phyloP scores from a whole-genome alignment of 2,888 invertebrate species.

The Pycnomerus fuliginosus region DNA sequence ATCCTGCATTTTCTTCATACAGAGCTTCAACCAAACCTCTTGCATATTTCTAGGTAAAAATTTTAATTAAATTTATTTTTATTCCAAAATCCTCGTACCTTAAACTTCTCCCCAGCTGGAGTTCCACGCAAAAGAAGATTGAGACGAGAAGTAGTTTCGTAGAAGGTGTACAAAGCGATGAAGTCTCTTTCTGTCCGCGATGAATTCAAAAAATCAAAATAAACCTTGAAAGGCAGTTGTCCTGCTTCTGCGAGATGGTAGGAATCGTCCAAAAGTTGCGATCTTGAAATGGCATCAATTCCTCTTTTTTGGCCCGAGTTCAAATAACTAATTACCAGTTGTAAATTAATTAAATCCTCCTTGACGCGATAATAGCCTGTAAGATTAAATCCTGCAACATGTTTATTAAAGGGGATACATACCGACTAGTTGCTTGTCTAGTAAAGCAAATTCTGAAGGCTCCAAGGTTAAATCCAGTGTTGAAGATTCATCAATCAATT shows the following conservation, averaged over 20 bases:
- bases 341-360: no score
- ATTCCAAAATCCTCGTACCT: slow-evolving; percentile 18
- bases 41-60: slow-evolving; percentile 12
- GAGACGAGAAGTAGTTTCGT: slow-evolving; percentile 33
- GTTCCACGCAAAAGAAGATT: slow-evolving; percentile 24
- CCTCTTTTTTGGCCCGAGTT: no score
- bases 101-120: slow-evolving; percentile 21
- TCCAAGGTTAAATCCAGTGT: no score
- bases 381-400: no score
- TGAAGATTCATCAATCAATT: no score
- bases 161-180: slow-evolving; percentile 61
- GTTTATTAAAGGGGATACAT: no score
- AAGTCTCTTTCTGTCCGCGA: slow-evolving; percentile 61
- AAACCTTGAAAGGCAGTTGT: slow-evolving; percentile 55
- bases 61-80: neutral
- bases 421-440: no score
- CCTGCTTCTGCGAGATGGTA: slow-evolving; percentile 63
- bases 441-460: no score
- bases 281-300: slow-evolving; percentile 64
- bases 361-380: no score
- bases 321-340: no score
- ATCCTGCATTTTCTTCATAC: slow-evolving; percentile 12
- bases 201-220: slow-evolving; percentile 62
- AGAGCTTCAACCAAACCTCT: slow-evolving; percentile 2
- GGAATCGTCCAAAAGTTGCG: slow-evolving; percentile 73